These are phyloP conservation scores for Oeneis ivallda DNA, from an alignment of 2,888 invertebrate genomes.

Conservation along the genomic window DNA sequence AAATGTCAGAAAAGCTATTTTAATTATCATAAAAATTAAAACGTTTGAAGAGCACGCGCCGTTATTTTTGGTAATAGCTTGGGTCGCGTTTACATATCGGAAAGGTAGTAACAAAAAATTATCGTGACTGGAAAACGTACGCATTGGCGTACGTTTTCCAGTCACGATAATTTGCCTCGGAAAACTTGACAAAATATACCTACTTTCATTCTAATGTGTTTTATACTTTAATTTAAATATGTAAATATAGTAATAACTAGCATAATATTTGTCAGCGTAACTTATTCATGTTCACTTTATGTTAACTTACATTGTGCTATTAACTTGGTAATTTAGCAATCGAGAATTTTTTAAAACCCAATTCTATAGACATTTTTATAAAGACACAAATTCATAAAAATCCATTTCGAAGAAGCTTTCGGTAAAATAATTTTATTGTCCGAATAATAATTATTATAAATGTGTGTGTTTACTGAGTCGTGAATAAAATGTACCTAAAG, in stretches of 20 bases:
- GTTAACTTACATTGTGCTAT: neutral
- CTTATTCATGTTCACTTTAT: neutral
- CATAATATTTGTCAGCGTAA: too few species aligned
- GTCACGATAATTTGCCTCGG: too few species aligned
- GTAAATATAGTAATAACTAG: too few species aligned
- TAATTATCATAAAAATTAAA: conserved; percentile 55
- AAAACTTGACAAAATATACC: too few species aligned
- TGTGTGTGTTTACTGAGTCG: too few species aligned
- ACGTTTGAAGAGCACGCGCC: conserved; percentile 56
- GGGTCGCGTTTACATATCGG: conserved; percentile 29
- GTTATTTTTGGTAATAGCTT: conserved; percentile 44
- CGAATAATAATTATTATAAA: too few species aligned
- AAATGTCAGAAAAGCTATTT: conserved; percentile 42
- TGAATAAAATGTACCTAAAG: neutral
- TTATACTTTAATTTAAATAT: too few species aligned
- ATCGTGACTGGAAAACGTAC: too few species aligned
- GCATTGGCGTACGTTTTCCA: too few species aligned
- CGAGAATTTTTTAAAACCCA: neutral
- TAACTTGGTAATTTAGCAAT: conserved; percentile 4
- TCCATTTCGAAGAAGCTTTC: conserved; percentile 24
- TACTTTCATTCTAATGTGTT: too few species aligned
- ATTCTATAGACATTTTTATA: conserved; percentile 3
- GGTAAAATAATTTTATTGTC: conserved; percentile 10
- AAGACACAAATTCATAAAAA: conserved; percentile 12
- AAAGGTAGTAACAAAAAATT: too few species aligned